These are phyloP conservation scores for Malurus alboscapulatus DNA, from an alignment of 2,113 vertebrate species.

Conservation along the genomic window DNA sequence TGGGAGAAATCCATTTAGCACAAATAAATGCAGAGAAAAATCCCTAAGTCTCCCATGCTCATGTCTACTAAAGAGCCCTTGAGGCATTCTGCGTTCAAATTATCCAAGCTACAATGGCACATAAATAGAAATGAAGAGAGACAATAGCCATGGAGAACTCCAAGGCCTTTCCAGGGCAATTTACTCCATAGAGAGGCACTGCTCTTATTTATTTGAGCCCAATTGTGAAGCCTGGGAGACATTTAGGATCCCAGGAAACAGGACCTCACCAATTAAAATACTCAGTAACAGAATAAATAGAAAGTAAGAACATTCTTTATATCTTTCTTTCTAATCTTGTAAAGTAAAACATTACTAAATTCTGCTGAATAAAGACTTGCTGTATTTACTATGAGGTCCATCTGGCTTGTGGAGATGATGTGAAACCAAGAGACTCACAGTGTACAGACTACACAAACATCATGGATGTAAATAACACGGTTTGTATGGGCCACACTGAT, in stretches of 20 bases:
- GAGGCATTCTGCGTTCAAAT: neutral
- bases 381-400: neutral
- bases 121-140: neutral
- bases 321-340: neutral
- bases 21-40: neutral
- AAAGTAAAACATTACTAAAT: neutral
- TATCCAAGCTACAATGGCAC: neutral
- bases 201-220: neutral
- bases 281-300: neutral
- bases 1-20: neutral
- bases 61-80: neutral
- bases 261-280: neutral
- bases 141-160: neutral
- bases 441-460: neutral
- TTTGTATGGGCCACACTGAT: neutral
- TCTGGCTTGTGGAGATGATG: neutral
- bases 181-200: neutral
- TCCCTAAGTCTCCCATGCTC: neutral
- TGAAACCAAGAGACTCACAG: neutral
- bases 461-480: neutral
- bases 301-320: accelerated
- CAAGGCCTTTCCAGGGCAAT: neutral
- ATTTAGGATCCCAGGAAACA: neutral
- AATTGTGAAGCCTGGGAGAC: neutral
- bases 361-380: neutral